phyloP scores from a whole-genome alignment of 2,888 invertebrate species.

The Morinoia aosen region DNA sequence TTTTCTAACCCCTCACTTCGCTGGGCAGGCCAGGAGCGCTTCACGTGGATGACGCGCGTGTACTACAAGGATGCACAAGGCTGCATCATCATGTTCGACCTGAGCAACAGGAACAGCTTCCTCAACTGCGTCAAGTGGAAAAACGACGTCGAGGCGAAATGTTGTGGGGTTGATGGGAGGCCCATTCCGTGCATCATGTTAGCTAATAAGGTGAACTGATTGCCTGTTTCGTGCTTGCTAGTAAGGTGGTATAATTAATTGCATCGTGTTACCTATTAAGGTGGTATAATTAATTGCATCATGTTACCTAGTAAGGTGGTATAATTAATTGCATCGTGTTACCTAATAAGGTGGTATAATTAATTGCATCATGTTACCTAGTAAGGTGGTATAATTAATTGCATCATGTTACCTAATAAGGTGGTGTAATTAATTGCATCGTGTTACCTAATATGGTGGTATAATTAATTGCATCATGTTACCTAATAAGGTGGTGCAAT shows the following conservation, averaged over 20 bases:
- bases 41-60: conserved; percentile 77
- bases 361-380: neutral
- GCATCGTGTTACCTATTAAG: conserved; percentile 66
- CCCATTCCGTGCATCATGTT: conserved; percentile 76
- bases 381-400: too few relatives aligned
- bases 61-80: conserved; percentile 77
- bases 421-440: conserved; percentile 75
- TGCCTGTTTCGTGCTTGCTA: neutral
- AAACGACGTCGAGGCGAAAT: conserved; percentile 76
- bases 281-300: conserved; percentile 75
- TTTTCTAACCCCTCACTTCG: too few relatives aligned
- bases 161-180: conserved; percentile 74
- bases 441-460: conserved; percentile 77
- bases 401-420: conserved; percentile 66
- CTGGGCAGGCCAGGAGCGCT: conserved; percentile 75
- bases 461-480: conserved; percentile 76
- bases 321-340: conserved; percentile 76
- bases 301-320: conserved; percentile 77
- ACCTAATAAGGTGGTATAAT: conserved; percentile 74
- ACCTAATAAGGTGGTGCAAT: conserved; percentile 74
- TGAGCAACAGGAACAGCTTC: conserved; percentile 76
- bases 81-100: conserved; percentile 75
- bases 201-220: conserved; percentile 74
- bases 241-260: too few relatives aligned
- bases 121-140: conserved; percentile 77